Evolutionary conservation across 2,888 invertebrate species (phyloP), one percentile per base, ranked within the genome.

Genomic region (Pardosa pseudoannulata): DNA sequence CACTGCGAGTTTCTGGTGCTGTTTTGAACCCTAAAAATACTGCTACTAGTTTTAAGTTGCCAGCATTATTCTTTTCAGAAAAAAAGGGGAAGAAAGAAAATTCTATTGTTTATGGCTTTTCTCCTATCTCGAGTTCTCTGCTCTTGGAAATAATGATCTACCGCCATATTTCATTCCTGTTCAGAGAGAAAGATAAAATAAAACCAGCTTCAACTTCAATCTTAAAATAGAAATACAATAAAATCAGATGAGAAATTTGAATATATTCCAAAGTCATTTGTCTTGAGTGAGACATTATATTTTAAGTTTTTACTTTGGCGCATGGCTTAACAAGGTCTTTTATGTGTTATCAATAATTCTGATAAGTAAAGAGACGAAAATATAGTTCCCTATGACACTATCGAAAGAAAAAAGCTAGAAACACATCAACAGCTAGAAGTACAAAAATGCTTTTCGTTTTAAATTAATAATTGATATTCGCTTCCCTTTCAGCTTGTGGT

Each of bases 401-500:
- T n/a, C n/a, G n/a, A n/a, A n/a, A n/a, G n/a, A n/a, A n/a, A n/a
- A n/a, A n/a, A n/a, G n/a, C n/a, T n/a, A n/a, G n/a, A n/a, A n/a
- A n/a, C n/a, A n/a, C n/a, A n/a, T n/a, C n/a, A n/a, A n/a, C n/a
- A n/a, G n/a, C n/a, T n/a, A n/a, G n/a, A n/a, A n/a, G n/a, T n/a
- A n/a, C n/a, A n/a, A n/a, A n/a, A n/a, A n/a, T n/a, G n/a, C n/a
- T n/a, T n/a, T n/a, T n/a, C n/a, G n/a, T n/a, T n/a, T n/a, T n/a
- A n/a, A n/a, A n/a, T 36, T 36, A 36, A 36, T 5, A 36, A 7
- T 36, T 36, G 9, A 36, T 36, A 9, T 36, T 36, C 5, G 5
- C 9, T 36, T 9, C 5, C 36, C 36, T 7, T 36, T 36, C 93
- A 97, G 98, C 97, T 88, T 98, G 98, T 91, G 95, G 96, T 90